phyloP scores from a whole-genome alignment of 2,888 invertebrate genomes.

The Escarpia spicata region DNA sequence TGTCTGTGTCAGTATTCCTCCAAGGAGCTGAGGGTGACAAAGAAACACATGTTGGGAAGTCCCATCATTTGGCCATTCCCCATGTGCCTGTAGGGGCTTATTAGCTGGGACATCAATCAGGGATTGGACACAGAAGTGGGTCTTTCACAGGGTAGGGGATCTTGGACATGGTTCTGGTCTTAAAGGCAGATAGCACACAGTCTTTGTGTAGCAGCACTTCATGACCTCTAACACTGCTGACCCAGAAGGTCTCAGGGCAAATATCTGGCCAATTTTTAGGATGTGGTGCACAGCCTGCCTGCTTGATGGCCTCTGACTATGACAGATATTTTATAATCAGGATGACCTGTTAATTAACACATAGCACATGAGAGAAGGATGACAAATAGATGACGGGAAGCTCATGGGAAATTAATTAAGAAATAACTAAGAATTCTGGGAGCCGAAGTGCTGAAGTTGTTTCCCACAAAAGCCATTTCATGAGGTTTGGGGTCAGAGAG shows the following conservation, averaged over 20 bases:
- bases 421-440: neutral
- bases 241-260: neutral
- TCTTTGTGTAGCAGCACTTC: neutral
- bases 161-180: neutral
- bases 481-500: neutral
- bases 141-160: neutral
- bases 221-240: neutral
- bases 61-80: conserved; percentile 16
- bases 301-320: too few species aligned
- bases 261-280: neutral
- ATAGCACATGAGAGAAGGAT: neutral
- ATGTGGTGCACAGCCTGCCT: neutral
- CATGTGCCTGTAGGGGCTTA: neutral
- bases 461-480: neutral
- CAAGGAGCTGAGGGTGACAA: neutral
- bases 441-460: neutral
- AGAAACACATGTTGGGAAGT: conserved; percentile 13
- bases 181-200: neutral
- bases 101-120: conserved; percentile 2
- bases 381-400: neutral
- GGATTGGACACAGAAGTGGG: neutral
- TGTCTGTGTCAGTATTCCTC: neutral
- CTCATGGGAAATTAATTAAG: neutral
- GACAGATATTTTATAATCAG: too few species aligned
- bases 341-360: too few species aligned